These are phyloP conservation scores for Botia kubotai DNA, from an alignment of 2,797 vertebrate species.

Conservation along the genomic window DNA sequence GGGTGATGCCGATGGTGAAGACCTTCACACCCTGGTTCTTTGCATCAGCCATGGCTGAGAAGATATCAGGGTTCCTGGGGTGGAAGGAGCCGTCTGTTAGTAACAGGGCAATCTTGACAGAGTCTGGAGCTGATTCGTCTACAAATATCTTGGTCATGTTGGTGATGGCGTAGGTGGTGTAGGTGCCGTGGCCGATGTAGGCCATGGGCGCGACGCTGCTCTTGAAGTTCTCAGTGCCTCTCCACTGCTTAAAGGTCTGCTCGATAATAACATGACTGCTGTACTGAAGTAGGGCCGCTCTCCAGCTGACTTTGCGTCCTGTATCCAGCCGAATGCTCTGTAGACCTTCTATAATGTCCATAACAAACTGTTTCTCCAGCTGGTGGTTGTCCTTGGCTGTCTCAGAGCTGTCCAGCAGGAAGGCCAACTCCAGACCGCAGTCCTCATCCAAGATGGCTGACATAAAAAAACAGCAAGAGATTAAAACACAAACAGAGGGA, in stretches of 20 bases:
- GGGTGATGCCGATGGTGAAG: constrained; percentile 88
- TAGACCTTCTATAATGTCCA: constrained; percentile 83
- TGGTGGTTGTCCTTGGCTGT: constrained; percentile 88
- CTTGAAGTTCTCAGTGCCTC: constrained; percentile 84
- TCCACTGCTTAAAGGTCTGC: constrained; percentile 88
- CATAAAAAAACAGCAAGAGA: neutral
- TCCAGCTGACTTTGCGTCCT: constrained; percentile 80
- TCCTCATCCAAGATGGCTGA: constrained; percentile 83
- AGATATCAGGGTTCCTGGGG: constrained; percentile 93
- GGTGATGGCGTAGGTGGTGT: constrained; percentile 91
- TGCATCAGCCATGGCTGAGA: constrained; percentile 86
- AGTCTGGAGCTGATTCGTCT: constrained; percentile 79
- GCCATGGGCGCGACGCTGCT: constrained; percentile 77
- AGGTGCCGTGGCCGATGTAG: constrained; percentile 91
- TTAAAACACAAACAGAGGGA: no score
- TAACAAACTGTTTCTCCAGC: constrained; percentile 85
- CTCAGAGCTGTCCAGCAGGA: constrained; percentile 92
- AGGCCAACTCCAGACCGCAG: constrained; percentile 88
- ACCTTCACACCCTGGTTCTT: constrained; percentile 89
- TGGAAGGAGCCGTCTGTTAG: constrained; percentile 87
- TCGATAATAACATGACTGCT: constrained; percentile 89
- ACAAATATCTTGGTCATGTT: constrained; percentile 89
- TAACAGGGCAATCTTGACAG: constrained; percentile 84
- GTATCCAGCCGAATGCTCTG: constrained; percentile 79
- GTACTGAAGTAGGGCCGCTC: constrained; percentile 89